Conservation (phyloP, 2,888 invertebrate genomes). For the Silvanus unidentatus region DNA sequence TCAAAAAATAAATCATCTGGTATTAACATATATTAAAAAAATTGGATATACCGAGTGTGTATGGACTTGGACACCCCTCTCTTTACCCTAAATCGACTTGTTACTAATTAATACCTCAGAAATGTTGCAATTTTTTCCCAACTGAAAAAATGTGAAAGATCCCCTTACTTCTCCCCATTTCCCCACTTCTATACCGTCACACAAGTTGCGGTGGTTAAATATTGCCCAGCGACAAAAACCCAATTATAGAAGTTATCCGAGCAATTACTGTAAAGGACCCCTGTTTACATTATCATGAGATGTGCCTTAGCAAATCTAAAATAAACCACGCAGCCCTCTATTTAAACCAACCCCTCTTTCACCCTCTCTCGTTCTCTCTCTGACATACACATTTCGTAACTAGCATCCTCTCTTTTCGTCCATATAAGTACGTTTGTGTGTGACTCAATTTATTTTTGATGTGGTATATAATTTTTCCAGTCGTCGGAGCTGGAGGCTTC, state of each 20-base stretch:
- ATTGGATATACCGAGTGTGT: no score
- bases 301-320: conserved; percentile 24
- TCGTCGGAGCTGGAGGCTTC: conserved; percentile 24
- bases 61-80: no score
- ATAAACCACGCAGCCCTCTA: conserved; percentile 21
- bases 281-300: conserved; percentile 28
- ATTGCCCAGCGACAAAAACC: conserved; percentile 29
- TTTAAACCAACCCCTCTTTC: conserved; percentile 1
- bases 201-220: conserved; percentile 13
- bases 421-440: not conserved
- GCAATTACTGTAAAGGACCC: conserved; percentile 30
- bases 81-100: no score
- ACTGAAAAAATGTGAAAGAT: no score
- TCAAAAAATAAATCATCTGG: no score
- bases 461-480: conserved; percentile 43
- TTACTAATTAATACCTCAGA: no score
- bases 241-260: conserved; percentile 34
- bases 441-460: conserved; percentile 43
- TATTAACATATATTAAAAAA: no score
- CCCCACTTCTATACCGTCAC: no score
- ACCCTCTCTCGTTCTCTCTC: not conserved
- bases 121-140: no score
- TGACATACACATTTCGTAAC: conserved; percentile 2
- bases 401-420: conserved; percentile 1
- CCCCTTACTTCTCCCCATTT: no score